Evolutionary conservation across 1,140 invertebrate genomes (phyloP).

Genomic region (Branchinecta lynchi): DNA sequence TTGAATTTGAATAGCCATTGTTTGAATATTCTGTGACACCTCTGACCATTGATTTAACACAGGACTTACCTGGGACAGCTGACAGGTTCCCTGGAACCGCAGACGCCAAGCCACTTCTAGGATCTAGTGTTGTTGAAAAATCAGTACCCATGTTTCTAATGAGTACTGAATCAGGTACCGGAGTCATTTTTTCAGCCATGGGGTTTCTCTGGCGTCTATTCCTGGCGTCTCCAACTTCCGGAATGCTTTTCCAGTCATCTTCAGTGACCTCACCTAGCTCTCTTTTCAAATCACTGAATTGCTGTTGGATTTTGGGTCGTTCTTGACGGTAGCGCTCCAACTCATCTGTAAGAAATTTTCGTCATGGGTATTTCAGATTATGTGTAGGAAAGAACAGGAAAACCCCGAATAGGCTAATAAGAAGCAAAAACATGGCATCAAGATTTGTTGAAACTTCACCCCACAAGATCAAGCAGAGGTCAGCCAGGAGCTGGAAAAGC

Average conservation of each 20-base stretch:
- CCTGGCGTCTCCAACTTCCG: slow-evolving; percentile 96
- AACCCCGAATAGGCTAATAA: no score
- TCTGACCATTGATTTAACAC: no score
- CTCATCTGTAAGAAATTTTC: slow-evolving; percentile 49
- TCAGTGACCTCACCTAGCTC: slow-evolving; percentile 67
- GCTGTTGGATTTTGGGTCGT: slow-evolving; percentile 97
- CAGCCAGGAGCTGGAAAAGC: no score
- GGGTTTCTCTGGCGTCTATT: slow-evolving; percentile 94
- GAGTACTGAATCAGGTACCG: slow-evolving; percentile 91
- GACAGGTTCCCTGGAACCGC: slow-evolving; percentile 44
- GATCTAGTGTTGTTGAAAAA: slow-evolving; percentile 61
- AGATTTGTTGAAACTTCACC: no score
- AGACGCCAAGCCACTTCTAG: slow-evolving; percentile 61
- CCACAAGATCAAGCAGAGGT: no score
- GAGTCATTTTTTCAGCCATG: slow-evolving; percentile 82
- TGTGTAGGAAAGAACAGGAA: no score
- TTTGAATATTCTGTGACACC: no score
- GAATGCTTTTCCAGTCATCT: slow-evolving; percentile 91
- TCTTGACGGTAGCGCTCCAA: slow-evolving; percentile 96
- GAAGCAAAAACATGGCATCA: no score
- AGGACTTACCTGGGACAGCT: background rate
- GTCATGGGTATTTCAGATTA: slow-evolving; percentile 8
- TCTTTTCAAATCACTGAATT: slow-evolving; percentile 94
- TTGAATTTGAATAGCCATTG: no score
- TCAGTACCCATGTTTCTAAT: slow-evolving; percentile 74